Base-by-base conservation (phyloP, 2,797 vertebrate genomes). In the Sebastes trivittatus region DNA sequence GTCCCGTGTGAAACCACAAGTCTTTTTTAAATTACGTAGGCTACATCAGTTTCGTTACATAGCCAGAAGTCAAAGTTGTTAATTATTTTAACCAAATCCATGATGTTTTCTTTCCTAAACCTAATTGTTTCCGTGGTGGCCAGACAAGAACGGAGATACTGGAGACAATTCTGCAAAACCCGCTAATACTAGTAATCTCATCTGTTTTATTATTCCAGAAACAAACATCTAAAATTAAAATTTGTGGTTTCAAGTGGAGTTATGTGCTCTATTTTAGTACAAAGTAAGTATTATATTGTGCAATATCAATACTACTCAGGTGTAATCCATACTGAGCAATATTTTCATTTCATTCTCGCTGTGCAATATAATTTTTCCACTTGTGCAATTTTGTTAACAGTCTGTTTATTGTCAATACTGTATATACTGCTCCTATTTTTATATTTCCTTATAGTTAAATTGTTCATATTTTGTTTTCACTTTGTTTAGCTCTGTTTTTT, bases 11-110 rank as follows among this genome's bases (percentile, higher is more conserved):
- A 52, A 52, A 49, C 16, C 46, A 42, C 46, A 49, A 52, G 46
- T 52, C 18, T 38, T 46, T 46, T 46, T 46, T 46, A 18, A 46
- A 46, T 46, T 16, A 46, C 6, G 3, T 46, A 46, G 16, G 16
- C 6, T 46, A 46, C 0, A 0, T 29, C 5, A 29, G 27, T 29
- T 6, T 18, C 6, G 5, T 61, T n/a, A 61, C 3, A 20, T 61
- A 32, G 55, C 23, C 23, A 58, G n/a, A 58, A 58, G 22, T 58
- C 23, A 58, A 14, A 23, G 11, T 25, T 27, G 14, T 59, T 29
- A 16, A 10, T 62, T 34, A 22, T 62, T 62, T 11, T 1, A n/a
- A 62, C 60, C 20, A 1, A 34, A 62, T 18, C 2, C 0, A 34
- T n/a, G 5, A n/a, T 32, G 0, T 34, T 61, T 32, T 32, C 16